These are phyloP conservation scores for Drosophila rhopaloa DNA, from an alignment of 1,140 invertebrate species.

Conservation along the genomic window DNA sequence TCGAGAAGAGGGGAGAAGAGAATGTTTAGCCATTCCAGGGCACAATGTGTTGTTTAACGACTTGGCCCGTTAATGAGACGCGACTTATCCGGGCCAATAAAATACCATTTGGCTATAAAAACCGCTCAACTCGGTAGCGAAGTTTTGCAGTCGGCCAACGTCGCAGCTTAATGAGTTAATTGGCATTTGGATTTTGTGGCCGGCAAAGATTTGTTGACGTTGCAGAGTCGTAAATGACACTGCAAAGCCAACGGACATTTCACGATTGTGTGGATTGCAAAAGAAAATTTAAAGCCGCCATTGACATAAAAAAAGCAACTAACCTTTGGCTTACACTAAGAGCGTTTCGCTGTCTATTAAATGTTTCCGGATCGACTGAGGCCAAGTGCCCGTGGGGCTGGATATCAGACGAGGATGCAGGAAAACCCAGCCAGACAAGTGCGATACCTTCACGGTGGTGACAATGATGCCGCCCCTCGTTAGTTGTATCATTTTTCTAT, in stretches of 20 bases:
- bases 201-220: constrained; percentile 70
- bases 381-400: constrained; percentile 44
- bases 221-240: constrained; percentile 56
- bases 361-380: constrained; percentile 67
- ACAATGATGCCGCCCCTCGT: constrained; percentile 57
- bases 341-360: constrained; percentile 52
- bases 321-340: constrained; percentile 43
- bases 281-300: constrained; percentile 48
- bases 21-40: constrained; percentile 53
- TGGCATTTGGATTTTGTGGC: constrained; percentile 78
- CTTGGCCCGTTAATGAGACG: constrained; percentile 78
- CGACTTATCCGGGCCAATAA: constrained; percentile 65
- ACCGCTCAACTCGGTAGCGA: constrained; percentile 6
- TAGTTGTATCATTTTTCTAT: constrained; percentile 47
- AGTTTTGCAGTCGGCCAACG: constrained; percentile 43
- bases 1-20: constrained; percentile 2
- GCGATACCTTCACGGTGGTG: constrained; percentile 42
- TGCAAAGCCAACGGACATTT: constrained; percentile 19
- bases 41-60: constrained; percentile 75
- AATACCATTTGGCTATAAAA: constrained; percentile 72
- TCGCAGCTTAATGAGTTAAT: constrained; percentile 73
- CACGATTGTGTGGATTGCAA: background rate
- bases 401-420: constrained; percentile 32
- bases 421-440: constrained; percentile 25
- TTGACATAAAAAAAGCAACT: constrained; percentile 41